Evolutionary conservation across 2,113 vertebrate genomes (phyloP).

Genomic region (Onychorhynchus coronatus): DNA sequence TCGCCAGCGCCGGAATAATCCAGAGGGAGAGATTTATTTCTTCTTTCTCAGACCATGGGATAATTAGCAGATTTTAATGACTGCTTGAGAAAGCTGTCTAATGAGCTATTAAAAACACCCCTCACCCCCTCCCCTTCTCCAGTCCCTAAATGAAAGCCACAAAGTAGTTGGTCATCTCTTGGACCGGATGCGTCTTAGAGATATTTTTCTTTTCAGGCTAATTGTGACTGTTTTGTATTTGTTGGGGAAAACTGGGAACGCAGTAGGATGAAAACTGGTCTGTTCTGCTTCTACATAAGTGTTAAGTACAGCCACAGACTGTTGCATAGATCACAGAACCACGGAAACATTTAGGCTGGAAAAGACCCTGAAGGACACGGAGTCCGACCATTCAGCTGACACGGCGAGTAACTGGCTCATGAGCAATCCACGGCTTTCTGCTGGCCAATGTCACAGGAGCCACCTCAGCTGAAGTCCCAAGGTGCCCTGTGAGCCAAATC

Average conservation of each 20-base stretch:
- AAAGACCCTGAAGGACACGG: background rate
- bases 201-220: constrained; percentile 17
- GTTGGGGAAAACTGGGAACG: background rate
- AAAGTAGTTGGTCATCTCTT: background rate
- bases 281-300: background rate
- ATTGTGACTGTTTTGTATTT: background rate
- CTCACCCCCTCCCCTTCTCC: background rate
- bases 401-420: rapidly evolving
- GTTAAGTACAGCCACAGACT: background rate
- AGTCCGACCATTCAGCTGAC: background rate
- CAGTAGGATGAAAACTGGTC: background rate
- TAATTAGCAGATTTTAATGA: constrained; percentile 70
- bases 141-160: constrained; percentile 15
- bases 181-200: background rate
- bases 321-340: background rate
- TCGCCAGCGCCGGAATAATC: background rate
- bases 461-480: background rate
- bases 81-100: constrained; percentile 57
- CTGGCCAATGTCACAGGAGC: rapidly evolving
- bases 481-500: background rate
- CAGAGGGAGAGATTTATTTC: constrained; percentile 28
- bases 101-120: constrained; percentile 50
- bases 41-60: constrained; percentile 13
- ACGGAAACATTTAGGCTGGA: background rate
- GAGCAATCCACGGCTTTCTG: background rate